A percentile compares a stretch with the other conserved stretches of the same genome.
These are phyloP conservation scores for Fopius arisanus DNA, from an alignment of 1,140 invertebrate species.

Conservation along the genomic window DNA sequence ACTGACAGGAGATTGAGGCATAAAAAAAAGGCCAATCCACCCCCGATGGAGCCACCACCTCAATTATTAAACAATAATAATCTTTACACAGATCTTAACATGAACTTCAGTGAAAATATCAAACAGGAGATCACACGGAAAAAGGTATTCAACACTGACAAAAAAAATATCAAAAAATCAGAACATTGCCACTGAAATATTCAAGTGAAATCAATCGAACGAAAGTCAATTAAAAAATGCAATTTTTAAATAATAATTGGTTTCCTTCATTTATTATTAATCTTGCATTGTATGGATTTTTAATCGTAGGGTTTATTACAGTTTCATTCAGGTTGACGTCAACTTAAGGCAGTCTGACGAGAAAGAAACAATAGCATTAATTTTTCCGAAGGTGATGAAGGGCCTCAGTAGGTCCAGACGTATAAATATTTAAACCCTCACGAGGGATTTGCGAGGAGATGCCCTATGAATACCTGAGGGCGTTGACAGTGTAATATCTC, in stretches of 20 bases:
- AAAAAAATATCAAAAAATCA: no score
- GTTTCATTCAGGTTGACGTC: no score
- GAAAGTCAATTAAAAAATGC: no score
- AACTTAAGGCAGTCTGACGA: no score
- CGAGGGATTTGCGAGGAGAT: conserved; percentile 3
- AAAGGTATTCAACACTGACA: conserved; percentile 37
- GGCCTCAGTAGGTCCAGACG: neutral
- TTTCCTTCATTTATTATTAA: no score
- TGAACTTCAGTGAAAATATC: conserved; percentile 42
- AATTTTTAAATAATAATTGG: no score
- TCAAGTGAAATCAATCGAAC: no score
- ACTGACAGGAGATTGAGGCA: conserved; percentile 50
- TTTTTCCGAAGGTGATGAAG: no score
- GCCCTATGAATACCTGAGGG: conserved; percentile 30
- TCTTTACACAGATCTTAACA: conserved; percentile 47
- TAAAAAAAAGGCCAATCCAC: conserved; percentile 47
- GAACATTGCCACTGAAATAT: no score
- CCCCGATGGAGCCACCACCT: conserved; percentile 46
- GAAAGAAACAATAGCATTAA: no score
- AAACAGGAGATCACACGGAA: conserved; percentile 34
- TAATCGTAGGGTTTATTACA: no score
- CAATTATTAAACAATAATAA: conserved; percentile 48
- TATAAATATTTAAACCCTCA: neutral
- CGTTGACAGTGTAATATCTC: conserved; percentile 25
- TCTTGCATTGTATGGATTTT: no score